These are phyloP conservation scores for Torymus texanus DNA, from an alignment of 2,888 invertebrate species.

Conservation along the genomic window DNA sequence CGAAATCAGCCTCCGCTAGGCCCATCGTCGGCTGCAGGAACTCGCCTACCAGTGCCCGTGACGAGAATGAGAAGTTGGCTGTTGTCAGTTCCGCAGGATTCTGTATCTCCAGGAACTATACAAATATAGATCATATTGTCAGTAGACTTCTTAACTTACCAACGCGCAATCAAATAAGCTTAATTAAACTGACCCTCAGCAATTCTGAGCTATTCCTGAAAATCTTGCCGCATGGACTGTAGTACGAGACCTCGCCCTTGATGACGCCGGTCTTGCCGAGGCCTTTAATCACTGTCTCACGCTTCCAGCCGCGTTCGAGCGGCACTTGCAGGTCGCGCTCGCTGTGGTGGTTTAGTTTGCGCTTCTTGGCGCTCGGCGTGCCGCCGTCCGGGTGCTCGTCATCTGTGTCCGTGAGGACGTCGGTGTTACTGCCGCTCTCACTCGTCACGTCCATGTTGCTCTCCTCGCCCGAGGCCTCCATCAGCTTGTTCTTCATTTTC, in stretches of 20 bases:
- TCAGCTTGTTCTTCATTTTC: constrained; percentile 73
- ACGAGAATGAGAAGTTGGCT: constrained; percentile 95
- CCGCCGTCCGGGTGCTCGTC: constrained; percentile 72
- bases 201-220: constrained; percentile 81
- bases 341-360: constrained; percentile 71
- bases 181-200: constrained; percentile 71
- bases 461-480: constrained; percentile 73
- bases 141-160: no score
- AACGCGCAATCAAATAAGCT: no score
- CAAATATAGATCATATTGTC: no score
- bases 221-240: constrained; percentile 81
- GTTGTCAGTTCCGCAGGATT: constrained; percentile 81
- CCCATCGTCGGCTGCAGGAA: constrained; percentile 86
- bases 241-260: constrained; percentile 95
- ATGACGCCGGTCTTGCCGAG: constrained; percentile 90
- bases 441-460: constrained; percentile 74
- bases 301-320: constrained; percentile 85
- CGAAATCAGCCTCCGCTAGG: constrained; percentile 82
- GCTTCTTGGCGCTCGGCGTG: constrained; percentile 69
- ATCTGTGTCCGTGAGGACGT: constrained; percentile 72
- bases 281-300: constrained; percentile 93
- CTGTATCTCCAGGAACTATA: constrained; percentile 71
- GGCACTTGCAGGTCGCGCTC: constrained; percentile 72
- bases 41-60: constrained; percentile 91
- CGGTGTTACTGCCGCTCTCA: constrained; percentile 74